These are phyloP conservation scores for Sinella curviseta DNA, from an alignment of 1,140 invertebrate genomes.

Conservation along the genomic window DNA sequence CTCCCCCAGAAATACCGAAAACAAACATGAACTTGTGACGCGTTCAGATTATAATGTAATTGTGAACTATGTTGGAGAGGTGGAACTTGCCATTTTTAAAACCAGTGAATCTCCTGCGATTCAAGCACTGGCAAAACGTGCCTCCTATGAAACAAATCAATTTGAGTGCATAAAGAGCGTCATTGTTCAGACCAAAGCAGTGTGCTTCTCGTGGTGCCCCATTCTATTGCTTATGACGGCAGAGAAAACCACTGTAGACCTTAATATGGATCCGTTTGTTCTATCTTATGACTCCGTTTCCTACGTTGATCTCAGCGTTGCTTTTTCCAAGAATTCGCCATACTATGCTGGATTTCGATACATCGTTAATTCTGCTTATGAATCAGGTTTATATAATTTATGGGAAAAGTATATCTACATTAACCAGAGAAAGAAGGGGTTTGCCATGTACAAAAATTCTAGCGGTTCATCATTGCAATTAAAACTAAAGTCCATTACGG, in stretches of 20 bases:
- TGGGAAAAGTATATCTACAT: not conserved
- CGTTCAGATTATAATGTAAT: not conserved
- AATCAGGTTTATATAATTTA: not conserved
- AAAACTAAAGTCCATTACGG: not conserved
- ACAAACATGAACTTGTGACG: conserved; percentile 6
- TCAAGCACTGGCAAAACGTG: not conserved
- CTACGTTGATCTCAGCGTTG: not conserved
- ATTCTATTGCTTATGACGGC: not conserved
- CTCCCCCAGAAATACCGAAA: conserved; percentile 2
- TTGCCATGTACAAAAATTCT: not conserved
- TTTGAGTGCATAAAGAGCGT: not conserved
- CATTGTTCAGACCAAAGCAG: not conserved
- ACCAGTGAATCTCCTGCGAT: not conserved
- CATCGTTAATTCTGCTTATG: not conserved
- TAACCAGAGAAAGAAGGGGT: not conserved
- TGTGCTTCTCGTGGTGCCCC: conserved; percentile 1
- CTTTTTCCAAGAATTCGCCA: not conserved
- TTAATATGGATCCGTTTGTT: not conserved
- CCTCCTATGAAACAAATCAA: not conserved
- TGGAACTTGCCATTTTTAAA: not conserved
- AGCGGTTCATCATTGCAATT: not conserved
- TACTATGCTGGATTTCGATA: not conserved
- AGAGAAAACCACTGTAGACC: not conserved
- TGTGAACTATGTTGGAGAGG: not conserved
- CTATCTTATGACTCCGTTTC: not conserved